Conservation (phyloP, 2,888 invertebrate genomes). For the Papilio elwesi region DNA sequence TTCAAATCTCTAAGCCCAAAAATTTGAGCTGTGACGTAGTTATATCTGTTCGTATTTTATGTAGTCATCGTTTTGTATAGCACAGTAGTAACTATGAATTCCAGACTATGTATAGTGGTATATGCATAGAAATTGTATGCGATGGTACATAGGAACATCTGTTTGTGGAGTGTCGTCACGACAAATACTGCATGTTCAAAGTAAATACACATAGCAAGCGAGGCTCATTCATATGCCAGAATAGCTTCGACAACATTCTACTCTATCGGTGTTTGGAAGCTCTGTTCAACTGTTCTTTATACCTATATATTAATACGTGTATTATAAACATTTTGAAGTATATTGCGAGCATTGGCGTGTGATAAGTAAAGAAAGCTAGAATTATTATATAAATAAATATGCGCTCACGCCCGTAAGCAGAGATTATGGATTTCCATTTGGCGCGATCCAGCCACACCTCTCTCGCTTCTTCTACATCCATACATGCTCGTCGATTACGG, state of each 20-base stretch:
- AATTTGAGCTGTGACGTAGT: too few relatives aligned
- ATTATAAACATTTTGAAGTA: background rate
- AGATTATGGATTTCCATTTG: too few relatives aligned
- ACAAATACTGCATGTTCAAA: constrained; percentile 29
- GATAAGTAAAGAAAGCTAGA: constrained; percentile 9
- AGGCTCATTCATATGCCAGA: constrained; percentile 25
- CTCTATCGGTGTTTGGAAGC: constrained; percentile 1
- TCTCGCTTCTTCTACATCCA: too few relatives aligned
- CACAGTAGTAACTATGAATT: too few relatives aligned
- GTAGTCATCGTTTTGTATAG: background rate
- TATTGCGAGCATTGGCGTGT: background rate
- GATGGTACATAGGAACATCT: constrained; percentile 16
- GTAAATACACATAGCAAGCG: constrained; percentile 31
- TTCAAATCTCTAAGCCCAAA: too few relatives aligned
- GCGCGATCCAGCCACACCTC: too few relatives aligned
- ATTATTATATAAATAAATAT: too few relatives aligned
- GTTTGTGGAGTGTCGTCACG: constrained; percentile 22
- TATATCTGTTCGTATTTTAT: background rate
- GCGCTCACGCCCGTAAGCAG: too few relatives aligned
- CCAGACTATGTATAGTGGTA: background rate
- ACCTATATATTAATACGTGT: background rate
- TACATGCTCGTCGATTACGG: too few relatives aligned
- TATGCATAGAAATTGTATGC: background rate
- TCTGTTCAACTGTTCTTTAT: background rate
- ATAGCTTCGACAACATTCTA: constrained; percentile 15